Conservation (phyloP, 2,113 vertebrate species). For the Calyptommatus sinebrachiatus region DNA sequence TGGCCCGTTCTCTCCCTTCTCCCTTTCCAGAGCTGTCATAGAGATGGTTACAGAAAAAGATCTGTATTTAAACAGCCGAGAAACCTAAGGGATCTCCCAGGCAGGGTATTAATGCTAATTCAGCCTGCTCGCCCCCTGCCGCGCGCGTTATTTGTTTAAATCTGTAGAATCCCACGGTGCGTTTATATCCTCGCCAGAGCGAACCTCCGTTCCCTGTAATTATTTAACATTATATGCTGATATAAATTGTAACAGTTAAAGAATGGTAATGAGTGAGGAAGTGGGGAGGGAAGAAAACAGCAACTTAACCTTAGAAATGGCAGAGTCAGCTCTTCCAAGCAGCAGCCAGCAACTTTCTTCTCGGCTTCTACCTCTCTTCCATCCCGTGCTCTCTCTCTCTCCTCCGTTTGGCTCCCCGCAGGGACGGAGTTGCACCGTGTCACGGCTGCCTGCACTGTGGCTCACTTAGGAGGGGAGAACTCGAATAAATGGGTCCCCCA, state of each 20-base stretch:
- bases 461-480: slow-evolving; percentile 47
- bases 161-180: slow-evolving; percentile 96
- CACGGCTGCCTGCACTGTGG: slow-evolving; percentile 41
- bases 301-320: slow-evolving; percentile 71
- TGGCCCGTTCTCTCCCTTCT: no score
- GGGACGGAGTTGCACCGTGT: slow-evolving; percentile 36
- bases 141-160: slow-evolving; percentile 98
- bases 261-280: slow-evolving; percentile 85
- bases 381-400: slow-evolving; percentile 12
- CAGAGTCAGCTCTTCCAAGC: slow-evolving; percentile 66
- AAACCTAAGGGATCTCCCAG: slow-evolving; percentile 83
- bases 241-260: slow-evolving; percentile 98
- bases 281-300: slow-evolving; percentile 67
- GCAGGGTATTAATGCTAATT: slow-evolving; percentile 99
- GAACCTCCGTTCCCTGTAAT: slow-evolving; percentile 92
- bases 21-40: slow-evolving; percentile 68
- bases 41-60: slow-evolving; percentile 79
- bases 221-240: slow-evolving; percentile 98
- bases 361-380: background rate
- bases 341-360: slow-evolving; percentile 53
- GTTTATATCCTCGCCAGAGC: slow-evolving; percentile 97
- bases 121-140: slow-evolving; percentile 91
- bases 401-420: slow-evolving; percentile 8
- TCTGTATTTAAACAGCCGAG: slow-evolving; percentile 83
- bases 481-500: slow-evolving; percentile 33